These are phyloP conservation scores for Chelonoidis abingdonii DNA, from an alignment of 2,113 vertebrate genomes.

Conservation along the genomic window DNA sequence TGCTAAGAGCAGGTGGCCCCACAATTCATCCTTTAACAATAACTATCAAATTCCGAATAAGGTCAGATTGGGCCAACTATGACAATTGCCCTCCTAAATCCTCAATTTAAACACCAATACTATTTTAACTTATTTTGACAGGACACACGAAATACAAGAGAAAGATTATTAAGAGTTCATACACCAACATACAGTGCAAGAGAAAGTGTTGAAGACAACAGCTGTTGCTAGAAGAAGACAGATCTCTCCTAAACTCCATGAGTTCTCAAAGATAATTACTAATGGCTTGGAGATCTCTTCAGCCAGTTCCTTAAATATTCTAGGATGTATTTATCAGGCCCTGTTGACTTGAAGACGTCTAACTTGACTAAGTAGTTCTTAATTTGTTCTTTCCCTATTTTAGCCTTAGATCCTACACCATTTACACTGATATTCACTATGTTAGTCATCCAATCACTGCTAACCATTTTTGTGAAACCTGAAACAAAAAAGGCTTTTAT, in stretches of 20 bases:
- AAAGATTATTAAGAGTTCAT: neutral
- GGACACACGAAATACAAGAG: neutral
- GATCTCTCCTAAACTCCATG: neutral
- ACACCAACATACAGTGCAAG: neutral
- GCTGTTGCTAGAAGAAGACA: neutral
- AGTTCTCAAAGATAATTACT: neutral
- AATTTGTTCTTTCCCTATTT: neutral
- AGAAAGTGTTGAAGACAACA: neutral
- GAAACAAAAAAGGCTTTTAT: neutral
- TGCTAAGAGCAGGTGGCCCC: too few species aligned
- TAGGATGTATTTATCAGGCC: neutral
- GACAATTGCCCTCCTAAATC: neutral
- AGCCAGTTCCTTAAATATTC: neutral
- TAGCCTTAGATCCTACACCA: neutral
- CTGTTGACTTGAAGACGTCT: neutral
- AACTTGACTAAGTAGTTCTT: neutral
- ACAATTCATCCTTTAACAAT: neutral
- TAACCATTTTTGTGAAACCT: neutral
- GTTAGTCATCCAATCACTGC: neutral
- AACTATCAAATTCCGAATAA: neutral
- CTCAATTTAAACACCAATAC: neutral
- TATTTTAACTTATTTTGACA: neutral
- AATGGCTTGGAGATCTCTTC: neutral
- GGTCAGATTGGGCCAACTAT: neutral
- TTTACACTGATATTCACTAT: neutral